Base-by-base conservation (phyloP, 2,113 vertebrate species). In the Campylomormyrus numenius region DNA sequence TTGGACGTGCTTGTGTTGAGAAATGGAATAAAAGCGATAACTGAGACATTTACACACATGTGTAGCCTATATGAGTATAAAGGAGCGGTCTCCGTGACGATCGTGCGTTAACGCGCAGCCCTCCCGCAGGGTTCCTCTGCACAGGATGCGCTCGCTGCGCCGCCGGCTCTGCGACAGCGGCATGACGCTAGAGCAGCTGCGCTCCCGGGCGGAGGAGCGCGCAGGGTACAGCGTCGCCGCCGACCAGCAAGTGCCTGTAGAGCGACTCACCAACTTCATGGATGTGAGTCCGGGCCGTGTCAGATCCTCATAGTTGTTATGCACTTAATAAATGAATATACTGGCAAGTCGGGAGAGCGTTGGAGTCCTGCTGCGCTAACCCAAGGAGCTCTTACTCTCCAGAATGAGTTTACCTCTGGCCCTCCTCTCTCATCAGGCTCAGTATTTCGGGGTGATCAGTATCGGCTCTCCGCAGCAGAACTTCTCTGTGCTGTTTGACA, bases 401-500 rank as follows among this genome's bases (percentile, higher is more conserved):
- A n/a, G 27, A 74, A 31, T 11, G 9, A 15, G 27, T 31, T 74
- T n/a, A 74, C 27, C 27, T 15, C 31, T 0, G 10, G 3, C 1
- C 0, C 1, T 3, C 50, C 53, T 89, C 85, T 90, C 48, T 62
- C 19, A n/a, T 5, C 92, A 98, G 97, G 95, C 91, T 27, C 97
- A 98, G 92, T 98, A 98, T 91, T 98, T 96, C 0, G 97, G 97
- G 0, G 27, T 93, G 66, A 96, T 98, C 83, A 96, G 95, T 42
- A 95, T 98, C 10, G 97, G 97, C 5, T 96, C 96, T 0, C 97
- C 97, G 0, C 95, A 97, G 0, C 97, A 98, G 90, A 91, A 94
- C 89, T 98, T 98, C 94, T 95, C 94, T 0, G 97, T 98, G 5
- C 92, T 97, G 90, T 98, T 98, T 48, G 97, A 98, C 94, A 98